phyloP scores from a whole-genome alignment of 2,888 invertebrate genomes.

The Melinaea menophilus region DNA sequence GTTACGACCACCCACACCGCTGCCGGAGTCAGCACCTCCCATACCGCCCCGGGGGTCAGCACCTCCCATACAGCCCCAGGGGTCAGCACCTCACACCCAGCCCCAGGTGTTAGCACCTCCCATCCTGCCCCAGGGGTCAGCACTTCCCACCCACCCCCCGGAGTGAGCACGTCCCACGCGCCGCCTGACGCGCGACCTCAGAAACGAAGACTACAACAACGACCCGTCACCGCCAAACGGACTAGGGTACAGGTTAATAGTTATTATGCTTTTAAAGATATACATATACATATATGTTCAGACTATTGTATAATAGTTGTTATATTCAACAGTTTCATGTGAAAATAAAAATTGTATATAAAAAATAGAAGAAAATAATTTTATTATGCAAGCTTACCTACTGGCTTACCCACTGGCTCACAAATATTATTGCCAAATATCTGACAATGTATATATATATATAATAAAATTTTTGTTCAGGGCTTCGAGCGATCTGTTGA shows the following conservation, averaged over 20 bases:
- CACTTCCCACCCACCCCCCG: constrained; percentile 46
- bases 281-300: not conserved
- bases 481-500: constrained; percentile 81
- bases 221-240: constrained; percentile 72
- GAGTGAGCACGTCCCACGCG: constrained; percentile 53
- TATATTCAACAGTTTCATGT: constrained; percentile 6
- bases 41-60: constrained; percentile 53
- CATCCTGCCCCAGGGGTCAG: constrained; percentile 39
- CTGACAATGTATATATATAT: too few relatives aligned
- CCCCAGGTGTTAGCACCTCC: constrained; percentile 41
- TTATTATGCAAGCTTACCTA: too few relatives aligned
- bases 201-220: constrained; percentile 62
- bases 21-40: constrained; percentile 51
- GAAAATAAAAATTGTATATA: too few relatives aligned
- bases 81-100: constrained; percentile 48
- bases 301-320: not conserved
- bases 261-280: not conserved
- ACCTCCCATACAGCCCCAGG: constrained; percentile 46
- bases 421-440: too few relatives aligned
- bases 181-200: constrained; percentile 60
- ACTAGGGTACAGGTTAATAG: constrained; percentile 71
- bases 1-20: constrained; percentile 45
- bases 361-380: too few relatives aligned
- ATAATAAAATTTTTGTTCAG: constrained; percentile 37
- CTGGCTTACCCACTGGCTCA: too few relatives aligned